Conservation (phyloP, 2,888 invertebrate species). For the Aproaerema taeniolella region DNA sequence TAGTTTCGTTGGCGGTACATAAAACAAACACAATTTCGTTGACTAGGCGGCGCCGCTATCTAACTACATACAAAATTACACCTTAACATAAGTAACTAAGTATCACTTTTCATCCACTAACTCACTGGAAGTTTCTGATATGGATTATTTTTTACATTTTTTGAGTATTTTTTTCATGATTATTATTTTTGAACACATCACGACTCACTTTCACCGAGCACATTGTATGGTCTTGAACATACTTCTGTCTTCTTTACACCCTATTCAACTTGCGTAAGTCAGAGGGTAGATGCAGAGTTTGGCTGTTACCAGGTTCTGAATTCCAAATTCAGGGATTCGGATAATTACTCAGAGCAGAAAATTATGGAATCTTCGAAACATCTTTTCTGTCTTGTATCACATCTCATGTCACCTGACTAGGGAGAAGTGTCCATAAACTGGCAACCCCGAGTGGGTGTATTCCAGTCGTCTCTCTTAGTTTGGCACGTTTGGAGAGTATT, state of each 20-base stretch:
- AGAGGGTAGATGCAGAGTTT: too few relatives aligned
- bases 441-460: too few relatives aligned
- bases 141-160: constrained; percentile 33
- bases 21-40: constrained; percentile 52
- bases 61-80: constrained; percentile 27
- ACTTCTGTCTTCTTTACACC: not conserved
- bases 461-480: too few relatives aligned
- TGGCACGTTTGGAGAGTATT: constrained; percentile 19
- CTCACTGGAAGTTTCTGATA: constrained; percentile 56
- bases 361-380: too few relatives aligned
- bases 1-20: too few relatives aligned
- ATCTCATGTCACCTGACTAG: too few relatives aligned
- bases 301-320: too few relatives aligned
- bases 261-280: too few relatives aligned
- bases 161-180: constrained; percentile 56
- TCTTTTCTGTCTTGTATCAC: too few relatives aligned
- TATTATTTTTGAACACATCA: constrained; percentile 57
- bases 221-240: not conserved
- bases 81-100: constrained; percentile 56
- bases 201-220: constrained; percentile 14
- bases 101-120: constrained; percentile 64
- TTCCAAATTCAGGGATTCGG: too few relatives aligned
- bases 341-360: too few relatives aligned
- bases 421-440: too few relatives aligned
- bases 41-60: constrained; percentile 65